Evolutionary conservation across 2,888 invertebrate species (phyloP), one percentile per base, ranked within the genome.

Genomic region (Chorisops tibialis): DNA sequence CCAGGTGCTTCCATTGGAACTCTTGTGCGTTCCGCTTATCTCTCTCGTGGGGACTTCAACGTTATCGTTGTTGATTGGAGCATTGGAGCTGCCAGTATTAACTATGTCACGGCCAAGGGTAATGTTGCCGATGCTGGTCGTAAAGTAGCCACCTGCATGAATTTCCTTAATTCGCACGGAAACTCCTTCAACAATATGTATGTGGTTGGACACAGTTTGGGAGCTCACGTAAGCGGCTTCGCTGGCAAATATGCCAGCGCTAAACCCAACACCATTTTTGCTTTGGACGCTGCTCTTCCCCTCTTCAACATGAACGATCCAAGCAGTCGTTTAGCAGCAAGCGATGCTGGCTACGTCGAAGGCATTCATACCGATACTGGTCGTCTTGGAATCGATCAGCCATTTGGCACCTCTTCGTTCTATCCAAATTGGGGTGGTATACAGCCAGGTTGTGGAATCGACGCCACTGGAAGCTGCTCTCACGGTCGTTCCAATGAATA

Each of bases 1-100:
- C 82, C 82, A 48, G 75, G 77, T 62, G 80, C 83, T 47, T 68
- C 66, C 4, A 59, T 75, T 1, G 74, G 74, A 54, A 62, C 19
- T 2, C 65, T 68, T 3, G 65, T 75, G 1, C 73, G 73, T 18
- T 56, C 64, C 3, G 84, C 83, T 0, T 83, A 83, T 68, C 75
- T 85, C 16, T 78, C 79, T 51, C 75, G 79, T 3, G 83, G 81
- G 37, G 81, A 83, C 63, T 74, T 81, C 64, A 85, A 85, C 66
- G 81, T 85, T 63, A 81, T 85, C 48, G 81, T 81, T 1, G 81
- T 85, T 4, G 85, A 85, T 67, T 85, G 84, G 84, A 79, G 81
- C 12, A 75, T 73, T 1, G 83, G 83, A 2, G 82, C 83, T 0
- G 69, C 70, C 2, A 70, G 70, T 3, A 83, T 82, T 61, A 75